Evolutionary conservation across 2,888 invertebrate genomes (phyloP).

Genomic region (Mycalesis mineus): DNA sequence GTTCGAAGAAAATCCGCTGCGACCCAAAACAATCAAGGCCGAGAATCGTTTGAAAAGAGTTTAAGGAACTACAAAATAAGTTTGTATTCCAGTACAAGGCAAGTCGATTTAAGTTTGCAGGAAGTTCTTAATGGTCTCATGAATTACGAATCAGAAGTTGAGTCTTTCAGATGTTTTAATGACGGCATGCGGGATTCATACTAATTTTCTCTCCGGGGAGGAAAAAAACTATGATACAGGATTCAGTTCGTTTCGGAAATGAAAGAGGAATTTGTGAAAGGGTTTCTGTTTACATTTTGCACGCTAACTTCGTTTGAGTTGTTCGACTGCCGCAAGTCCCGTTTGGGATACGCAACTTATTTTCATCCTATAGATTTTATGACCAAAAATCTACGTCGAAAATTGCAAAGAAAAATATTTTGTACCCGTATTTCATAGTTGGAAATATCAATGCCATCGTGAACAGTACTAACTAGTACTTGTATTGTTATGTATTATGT

Average conservation of each 20-base stretch:
- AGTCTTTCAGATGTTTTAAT: constrained; percentile 35
- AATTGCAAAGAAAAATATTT: no score
- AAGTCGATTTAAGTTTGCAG: constrained; percentile 56
- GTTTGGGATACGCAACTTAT: no score
- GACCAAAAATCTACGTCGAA: no score
- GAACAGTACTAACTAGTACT: no score
- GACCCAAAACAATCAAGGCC: constrained; percentile 21
- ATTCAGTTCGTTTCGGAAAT: constrained; percentile 12
- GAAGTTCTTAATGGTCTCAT: constrained; percentile 54
- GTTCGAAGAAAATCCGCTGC: constrained; percentile 1
- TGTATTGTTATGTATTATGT: no score
- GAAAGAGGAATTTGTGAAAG: constrained; percentile 12
- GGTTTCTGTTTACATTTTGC: constrained; percentile 5
- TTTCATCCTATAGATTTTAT: no score
- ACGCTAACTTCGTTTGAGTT: constrained; percentile 2
- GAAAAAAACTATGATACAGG: constrained; percentile 10
- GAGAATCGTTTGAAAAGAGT: constrained; percentile 7
- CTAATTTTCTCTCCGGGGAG: constrained; percentile 21
- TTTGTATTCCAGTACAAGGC: constrained; percentile 44
- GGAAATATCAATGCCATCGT: no score
- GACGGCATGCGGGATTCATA: constrained; percentile 29
- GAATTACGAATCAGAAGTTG: constrained; percentile 48
- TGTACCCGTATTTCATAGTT: no score
- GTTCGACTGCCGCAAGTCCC: not conserved
- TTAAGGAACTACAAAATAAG: constrained; percentile 31